Conservation (phyloP, 2,113 vertebrate genomes). For the Sitta europaea region DNA sequence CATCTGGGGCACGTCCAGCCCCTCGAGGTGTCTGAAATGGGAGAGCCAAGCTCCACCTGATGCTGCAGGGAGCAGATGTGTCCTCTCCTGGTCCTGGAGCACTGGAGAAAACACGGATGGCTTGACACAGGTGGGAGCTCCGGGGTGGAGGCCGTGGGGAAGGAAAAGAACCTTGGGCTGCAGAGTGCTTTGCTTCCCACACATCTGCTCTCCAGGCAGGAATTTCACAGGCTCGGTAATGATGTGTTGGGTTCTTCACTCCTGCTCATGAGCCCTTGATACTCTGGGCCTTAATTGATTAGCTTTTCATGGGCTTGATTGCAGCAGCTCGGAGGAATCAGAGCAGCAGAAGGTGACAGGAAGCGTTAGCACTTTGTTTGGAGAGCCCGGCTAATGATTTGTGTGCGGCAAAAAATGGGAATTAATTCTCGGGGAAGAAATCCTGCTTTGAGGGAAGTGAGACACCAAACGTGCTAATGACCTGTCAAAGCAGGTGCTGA, state of each 20-base stretch:
- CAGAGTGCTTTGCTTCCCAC: background rate
- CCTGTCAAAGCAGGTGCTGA: background rate
- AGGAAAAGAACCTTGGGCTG: background rate
- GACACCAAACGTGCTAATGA: slow-evolving; percentile 40
- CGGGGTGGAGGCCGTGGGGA: background rate
- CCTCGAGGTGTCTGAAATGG: background rate
- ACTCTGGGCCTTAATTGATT: slow-evolving; percentile 66
- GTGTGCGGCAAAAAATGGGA: slow-evolving; percentile 27
- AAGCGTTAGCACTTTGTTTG: slow-evolving; percentile 67
- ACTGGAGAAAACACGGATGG: background rate
- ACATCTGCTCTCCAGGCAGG: slow-evolving; percentile 42
- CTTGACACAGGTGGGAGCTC: slow-evolving; percentile 5
- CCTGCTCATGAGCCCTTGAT: slow-evolving; percentile 28
- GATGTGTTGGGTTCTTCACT: slow-evolving; percentile 62
- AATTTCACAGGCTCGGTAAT: slow-evolving; percentile 60
- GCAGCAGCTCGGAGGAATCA: slow-evolving; percentile 41
- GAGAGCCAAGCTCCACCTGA: background rate
- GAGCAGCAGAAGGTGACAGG: slow-evolving; percentile 66
- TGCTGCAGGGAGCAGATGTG: background rate
- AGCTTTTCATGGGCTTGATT: slow-evolving; percentile 71
- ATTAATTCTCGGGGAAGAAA: slow-evolving; percentile 53
- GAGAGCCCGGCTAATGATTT: slow-evolving; percentile 63
- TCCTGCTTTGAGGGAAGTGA: slow-evolving; percentile 5
- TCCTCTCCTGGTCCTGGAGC: background rate
- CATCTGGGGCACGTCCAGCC: background rate